Conservation (phyloP, 2,888 invertebrate genomes). For the Cerastis leucographa region DNA sequence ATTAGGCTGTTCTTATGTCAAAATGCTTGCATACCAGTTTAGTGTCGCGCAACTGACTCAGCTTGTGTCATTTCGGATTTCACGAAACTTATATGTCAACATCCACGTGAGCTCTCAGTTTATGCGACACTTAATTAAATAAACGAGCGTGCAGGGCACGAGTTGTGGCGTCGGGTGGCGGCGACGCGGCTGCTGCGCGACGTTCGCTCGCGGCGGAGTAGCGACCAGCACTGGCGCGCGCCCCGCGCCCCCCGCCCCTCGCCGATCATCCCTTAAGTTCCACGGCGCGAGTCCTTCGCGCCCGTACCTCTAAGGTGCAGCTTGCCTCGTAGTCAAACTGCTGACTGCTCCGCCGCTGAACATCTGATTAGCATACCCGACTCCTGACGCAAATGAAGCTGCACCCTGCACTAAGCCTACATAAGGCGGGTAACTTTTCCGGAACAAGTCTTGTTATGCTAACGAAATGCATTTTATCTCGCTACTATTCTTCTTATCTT, state of each 20-base stretch:
- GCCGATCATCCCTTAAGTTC: slow-evolving; percentile 79
- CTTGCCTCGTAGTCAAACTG: slow-evolving; percentile 78
- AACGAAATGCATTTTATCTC: slow-evolving; percentile 66
- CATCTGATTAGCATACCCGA: slow-evolving; percentile 85
- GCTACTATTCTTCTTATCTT: slow-evolving; percentile 58
- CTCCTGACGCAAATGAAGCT: slow-evolving; percentile 85
- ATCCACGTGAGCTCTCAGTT: slow-evolving; percentile 84
- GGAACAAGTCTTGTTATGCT: slow-evolving; percentile 64
- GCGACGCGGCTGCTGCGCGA: slow-evolving; percentile 68
- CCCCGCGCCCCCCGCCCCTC: slow-evolving; percentile 82
- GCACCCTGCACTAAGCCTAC: slow-evolving; percentile 72
- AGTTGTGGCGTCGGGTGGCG: slow-evolving; percentile 67
- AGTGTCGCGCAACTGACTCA: slow-evolving; percentile 71
- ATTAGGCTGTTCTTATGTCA: slow-evolving; percentile 63
- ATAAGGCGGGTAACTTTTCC: slow-evolving; percentile 68
- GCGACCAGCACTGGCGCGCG: slow-evolving; percentile 84
- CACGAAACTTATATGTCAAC: slow-evolving; percentile 74
- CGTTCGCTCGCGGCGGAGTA: slow-evolving; percentile 85
- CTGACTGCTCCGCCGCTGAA: slow-evolving; percentile 81
- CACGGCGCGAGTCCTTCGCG: slow-evolving; percentile 76
- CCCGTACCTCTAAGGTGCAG: slow-evolving; percentile 82
- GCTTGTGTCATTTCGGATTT: slow-evolving; percentile 76
- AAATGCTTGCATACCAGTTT: slow-evolving; percentile 80
- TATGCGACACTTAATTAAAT: slow-evolving; percentile 87
- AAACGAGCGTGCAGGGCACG: slow-evolving; percentile 75